Percentiles rank a stretch among this genome's conserved stretches.
Evolutionary conservation across 64 coral and sea anemone species (phyloP).

Genomic region (Stylophora pistillata): DNA sequence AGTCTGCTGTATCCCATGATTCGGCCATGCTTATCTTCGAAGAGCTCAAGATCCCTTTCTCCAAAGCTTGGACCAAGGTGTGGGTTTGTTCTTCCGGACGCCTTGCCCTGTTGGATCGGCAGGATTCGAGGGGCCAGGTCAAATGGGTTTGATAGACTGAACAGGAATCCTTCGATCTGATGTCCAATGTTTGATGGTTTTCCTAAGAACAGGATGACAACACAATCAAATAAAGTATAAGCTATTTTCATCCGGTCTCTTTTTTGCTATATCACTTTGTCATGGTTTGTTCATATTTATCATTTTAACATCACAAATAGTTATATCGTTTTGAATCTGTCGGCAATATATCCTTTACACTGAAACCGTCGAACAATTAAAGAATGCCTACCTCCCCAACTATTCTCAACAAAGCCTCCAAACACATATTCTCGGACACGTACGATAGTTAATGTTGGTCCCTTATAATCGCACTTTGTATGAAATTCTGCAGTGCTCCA

Average conservation of each 20-base stretch:
- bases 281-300: too few relatives aligned
- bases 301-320: too few relatives aligned
- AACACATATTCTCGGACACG: conserved; percentile 49
- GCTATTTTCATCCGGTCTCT: too few relatives aligned
- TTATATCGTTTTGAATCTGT: too few relatives aligned
- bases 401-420: conserved; percentile 77
- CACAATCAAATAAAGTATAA: too few relatives aligned
- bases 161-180: conserved; percentile 41
- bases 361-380: too few relatives aligned
- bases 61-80: conserved; percentile 56
- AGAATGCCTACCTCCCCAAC: conserved; percentile 73
- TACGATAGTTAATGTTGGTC: conserved; percentile 69
- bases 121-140: background rate
- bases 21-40: conserved; percentile 18
- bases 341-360: too few relatives aligned
- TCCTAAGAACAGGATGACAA: background rate
- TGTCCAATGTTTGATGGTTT: background rate
- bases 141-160: conserved; percentile 25
- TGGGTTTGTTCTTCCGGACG: conserved; percentile 7
- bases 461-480: conserved; percentile 69
- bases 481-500: conserved; percentile 53
- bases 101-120: background rate
- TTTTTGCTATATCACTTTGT: too few relatives aligned
- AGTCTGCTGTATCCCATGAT: conserved; percentile 5
- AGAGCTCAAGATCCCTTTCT: conserved; percentile 25